A percentile compares a stretch with the other conserved stretches of the same genome.
Conservation (phyloP, 2,113 vertebrate genomes). For the Albula glossodonta region DNA sequence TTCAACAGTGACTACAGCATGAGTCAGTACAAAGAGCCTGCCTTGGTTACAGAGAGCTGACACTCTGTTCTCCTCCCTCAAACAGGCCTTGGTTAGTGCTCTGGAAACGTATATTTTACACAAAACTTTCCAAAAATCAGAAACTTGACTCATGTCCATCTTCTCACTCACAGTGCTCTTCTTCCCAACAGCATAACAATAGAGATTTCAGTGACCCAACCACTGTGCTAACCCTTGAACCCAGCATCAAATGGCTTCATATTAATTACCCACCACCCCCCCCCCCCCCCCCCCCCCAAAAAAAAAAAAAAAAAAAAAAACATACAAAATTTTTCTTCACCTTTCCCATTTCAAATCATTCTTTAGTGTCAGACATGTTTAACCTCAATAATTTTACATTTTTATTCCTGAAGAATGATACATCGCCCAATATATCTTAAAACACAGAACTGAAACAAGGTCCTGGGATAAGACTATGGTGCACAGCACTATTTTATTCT, state of each 20-base stretch:
- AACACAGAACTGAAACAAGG: background rate
- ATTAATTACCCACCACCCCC: too few species aligned
- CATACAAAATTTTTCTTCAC: background rate
- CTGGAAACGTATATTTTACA: slow-evolving; percentile 75
- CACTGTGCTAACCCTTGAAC: background rate
- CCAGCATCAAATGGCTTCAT: background rate
- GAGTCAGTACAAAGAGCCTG: slow-evolving; percentile 57
- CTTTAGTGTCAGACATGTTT: background rate
- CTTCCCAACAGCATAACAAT: background rate
- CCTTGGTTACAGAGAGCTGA: slow-evolving; percentile 56
- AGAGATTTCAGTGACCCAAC: background rate
- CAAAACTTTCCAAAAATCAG: slow-evolving; percentile 77
- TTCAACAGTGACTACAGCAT: slow-evolving; percentile 59
- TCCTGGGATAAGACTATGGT: background rate
- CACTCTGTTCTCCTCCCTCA: slow-evolving; percentile 51
- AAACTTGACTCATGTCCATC: slow-evolving; percentile 63
- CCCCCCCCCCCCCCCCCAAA: too few species aligned
- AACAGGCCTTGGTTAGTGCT: slow-evolving; percentile 60
- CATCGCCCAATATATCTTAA: background rate
- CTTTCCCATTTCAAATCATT: background rate
- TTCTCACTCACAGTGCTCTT: background rate
- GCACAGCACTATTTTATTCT: background rate
- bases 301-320: background rate
- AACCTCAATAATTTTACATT: background rate
- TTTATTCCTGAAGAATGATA: background rate